Evolutionary conservation across 2,797 vertebrate genomes (phyloP).

Genomic region (Crypturellus tataupa): DNA sequence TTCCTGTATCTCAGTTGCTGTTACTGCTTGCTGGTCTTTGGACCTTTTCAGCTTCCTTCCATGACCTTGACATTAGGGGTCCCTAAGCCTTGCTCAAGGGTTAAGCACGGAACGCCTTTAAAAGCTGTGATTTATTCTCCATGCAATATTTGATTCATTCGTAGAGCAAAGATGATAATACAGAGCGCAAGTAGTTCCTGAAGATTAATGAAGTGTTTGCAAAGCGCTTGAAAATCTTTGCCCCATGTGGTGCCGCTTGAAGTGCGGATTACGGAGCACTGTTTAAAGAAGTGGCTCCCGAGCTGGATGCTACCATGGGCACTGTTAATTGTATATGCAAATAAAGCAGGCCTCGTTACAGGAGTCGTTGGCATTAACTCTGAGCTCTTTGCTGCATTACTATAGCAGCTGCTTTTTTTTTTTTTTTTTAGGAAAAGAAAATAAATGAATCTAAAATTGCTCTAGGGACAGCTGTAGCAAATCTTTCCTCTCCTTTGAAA

Average conservation of each 20-base stretch:
- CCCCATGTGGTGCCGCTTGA: not conserved
- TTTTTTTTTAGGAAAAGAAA: not conserved
- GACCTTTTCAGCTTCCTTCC: not conserved
- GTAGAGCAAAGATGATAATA: not conserved
- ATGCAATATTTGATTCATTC: not conserved
- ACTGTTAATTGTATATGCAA: constrained; percentile 40
- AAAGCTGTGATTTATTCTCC: not conserved
- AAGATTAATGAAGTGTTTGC: not conserved
- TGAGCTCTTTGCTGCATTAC: not conserved
- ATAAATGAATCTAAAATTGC: not conserved
- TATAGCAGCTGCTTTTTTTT: not conserved
- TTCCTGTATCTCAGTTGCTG: not conserved
- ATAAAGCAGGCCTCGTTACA: constrained; percentile 6
- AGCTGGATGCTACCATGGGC: not conserved
- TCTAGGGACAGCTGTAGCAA: not conserved
- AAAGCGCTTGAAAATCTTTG: not conserved
- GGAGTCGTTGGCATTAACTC: not conserved
- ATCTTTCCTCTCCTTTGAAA: constrained; percentile 4
- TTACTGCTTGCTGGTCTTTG: not conserved
- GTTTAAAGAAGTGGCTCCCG: not conserved
- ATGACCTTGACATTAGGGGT: not conserved
- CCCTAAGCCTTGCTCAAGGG: not conserved
- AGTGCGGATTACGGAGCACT: not conserved
- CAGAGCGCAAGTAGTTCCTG: not conserved
- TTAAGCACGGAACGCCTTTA: not conserved